Conservation (phyloP, 2,113 vertebrate species). For the Tragulus kanchil region DNA sequence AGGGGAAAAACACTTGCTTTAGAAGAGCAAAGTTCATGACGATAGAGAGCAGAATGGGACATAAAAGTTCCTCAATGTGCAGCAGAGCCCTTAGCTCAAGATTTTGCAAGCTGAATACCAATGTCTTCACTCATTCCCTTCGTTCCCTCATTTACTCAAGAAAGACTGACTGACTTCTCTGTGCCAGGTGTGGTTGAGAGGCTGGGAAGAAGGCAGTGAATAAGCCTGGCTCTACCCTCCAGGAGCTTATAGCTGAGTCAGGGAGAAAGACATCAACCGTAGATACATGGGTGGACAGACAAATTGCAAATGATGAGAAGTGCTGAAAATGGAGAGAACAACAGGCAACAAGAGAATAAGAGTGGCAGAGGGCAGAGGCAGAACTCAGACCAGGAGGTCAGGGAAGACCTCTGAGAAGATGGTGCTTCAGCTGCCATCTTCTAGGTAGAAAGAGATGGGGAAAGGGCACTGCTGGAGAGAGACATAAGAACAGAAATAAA, state of each 20-base stretch:
- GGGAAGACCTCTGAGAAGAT: background rate
- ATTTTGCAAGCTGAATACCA: conserved; percentile 5
- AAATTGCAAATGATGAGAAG: background rate
- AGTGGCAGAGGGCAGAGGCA: background rate
- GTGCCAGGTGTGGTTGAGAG: background rate
- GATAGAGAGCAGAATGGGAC: background rate
- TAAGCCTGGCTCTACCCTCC: background rate
- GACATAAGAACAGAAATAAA: background rate
- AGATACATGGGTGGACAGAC: background rate
- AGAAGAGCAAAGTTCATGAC: conserved; percentile 65
- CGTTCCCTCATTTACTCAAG: background rate
- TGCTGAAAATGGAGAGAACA: conserved; percentile 3
- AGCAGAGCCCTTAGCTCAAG: background rate
- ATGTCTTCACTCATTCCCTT: background rate
- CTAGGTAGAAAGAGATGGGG: background rate
- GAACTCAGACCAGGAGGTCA: background rate
- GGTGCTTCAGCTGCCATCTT: background rate
- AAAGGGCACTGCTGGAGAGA: background rate
- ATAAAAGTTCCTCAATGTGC: background rate
- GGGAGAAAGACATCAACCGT: background rate
- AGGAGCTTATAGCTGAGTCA: background rate
- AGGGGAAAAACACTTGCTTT: conserved; percentile 53
- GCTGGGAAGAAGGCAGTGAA: background rate
- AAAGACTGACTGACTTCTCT: background rate
- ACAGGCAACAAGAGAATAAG: background rate